Evolutionary conservation across 2,797 vertebrate genomes (phyloP).

Genomic region (Melopsittacus undulatus): DNA sequence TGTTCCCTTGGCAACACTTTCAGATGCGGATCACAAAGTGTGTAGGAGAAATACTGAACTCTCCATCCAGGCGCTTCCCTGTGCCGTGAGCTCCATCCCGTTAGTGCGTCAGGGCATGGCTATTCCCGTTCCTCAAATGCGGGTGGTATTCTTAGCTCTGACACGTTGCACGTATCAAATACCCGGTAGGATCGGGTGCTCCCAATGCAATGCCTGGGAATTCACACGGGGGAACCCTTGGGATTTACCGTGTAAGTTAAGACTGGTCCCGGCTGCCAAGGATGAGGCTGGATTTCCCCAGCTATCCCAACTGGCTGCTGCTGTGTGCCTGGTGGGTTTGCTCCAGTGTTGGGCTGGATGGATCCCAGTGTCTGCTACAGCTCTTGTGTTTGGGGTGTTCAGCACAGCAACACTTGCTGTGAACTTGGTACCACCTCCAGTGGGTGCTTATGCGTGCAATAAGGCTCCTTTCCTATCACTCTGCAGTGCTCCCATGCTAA

Average conservation of each 20-base stretch:
- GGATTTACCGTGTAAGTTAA: constrained; percentile 21
- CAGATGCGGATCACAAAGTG: not conserved
- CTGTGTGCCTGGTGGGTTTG: fast-evolving
- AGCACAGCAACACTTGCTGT: not conserved
- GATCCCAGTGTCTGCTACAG: not conserved
- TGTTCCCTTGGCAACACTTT: constrained; percentile 9
- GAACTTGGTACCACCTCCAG: not conserved
- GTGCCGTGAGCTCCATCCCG: fast-evolving
- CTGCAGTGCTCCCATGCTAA: not conserved
- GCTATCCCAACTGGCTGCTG: not conserved
- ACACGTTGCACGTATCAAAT: not conserved
- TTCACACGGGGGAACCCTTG: constrained; percentile 8
- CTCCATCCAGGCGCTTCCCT: not conserved
- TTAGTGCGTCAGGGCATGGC: fast-evolving
- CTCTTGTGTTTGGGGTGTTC: not conserved
- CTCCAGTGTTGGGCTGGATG: not conserved
- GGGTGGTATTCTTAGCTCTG: constrained; percentile 45
- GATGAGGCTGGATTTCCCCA: not conserved
- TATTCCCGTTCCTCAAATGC: not conserved
- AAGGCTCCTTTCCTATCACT: not conserved
- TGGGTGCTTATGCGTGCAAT: not conserved
- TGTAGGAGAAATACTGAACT: not conserved
- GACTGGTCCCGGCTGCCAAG: not conserved
- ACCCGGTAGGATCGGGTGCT: not conserved
- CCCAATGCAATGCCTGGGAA: not conserved